These are phyloP conservation scores for Trichopria drosophilae DNA, from an alignment of 2,888 invertebrate species.

Conservation along the genomic window DNA sequence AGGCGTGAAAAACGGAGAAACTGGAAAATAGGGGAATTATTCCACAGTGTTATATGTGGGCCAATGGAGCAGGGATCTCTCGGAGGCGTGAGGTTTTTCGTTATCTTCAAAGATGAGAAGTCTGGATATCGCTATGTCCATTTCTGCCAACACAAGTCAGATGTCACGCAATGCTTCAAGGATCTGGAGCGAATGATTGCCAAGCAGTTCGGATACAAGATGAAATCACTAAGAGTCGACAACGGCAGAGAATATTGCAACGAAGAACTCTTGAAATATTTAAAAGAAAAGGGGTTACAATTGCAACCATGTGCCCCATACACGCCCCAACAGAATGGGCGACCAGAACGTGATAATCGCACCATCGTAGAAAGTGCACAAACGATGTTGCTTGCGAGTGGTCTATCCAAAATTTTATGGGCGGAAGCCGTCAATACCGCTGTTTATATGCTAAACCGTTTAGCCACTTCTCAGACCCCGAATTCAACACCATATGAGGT, in stretches of 20 bases:
- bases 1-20: too few species aligned
- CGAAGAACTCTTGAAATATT: neutral
- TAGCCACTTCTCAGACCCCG: slow-evolving; percentile 16
- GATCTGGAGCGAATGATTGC: neutral
- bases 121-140: neutral
- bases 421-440: slow-evolving; percentile 29
- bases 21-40: too few species aligned
- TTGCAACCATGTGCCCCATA: neutral
- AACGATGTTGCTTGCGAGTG: slow-evolving; percentile 22
- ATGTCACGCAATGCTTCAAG: neutral
- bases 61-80: too few species aligned
- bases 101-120: neutral
- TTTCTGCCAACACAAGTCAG: neutral
- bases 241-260: neutral
- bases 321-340: slow-evolving; percentile 1
- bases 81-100: too few species aligned
- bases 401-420: slow-evolving; percentile 19
- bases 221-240: neutral
- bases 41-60: too few species aligned
- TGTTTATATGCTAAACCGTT: slow-evolving; percentile 17
- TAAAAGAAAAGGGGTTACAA: neutral
- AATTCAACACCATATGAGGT: slow-evolving; percentile 24
- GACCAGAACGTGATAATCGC: neutral
- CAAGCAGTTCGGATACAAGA: neutral
- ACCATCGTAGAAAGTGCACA: neutral